phyloP scores from a whole-genome alignment of 2,888 invertebrate species.

The Tenthredo mesomela region DNA sequence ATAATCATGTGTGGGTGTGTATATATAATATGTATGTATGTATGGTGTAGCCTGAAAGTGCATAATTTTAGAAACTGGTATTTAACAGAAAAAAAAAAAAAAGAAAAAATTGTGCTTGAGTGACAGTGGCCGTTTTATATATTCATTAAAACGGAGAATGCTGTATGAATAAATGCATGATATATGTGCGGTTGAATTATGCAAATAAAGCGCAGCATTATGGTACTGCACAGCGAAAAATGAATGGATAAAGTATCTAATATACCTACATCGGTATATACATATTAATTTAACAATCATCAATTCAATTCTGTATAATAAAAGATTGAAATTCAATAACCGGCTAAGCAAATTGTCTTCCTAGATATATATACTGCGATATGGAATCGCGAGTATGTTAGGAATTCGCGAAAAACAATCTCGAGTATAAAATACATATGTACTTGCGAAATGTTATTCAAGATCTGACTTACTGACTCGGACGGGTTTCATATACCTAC shows the following conservation, averaged over 20 bases:
- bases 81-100: too few species aligned
- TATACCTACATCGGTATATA: not conserved
- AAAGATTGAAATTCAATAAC: not conserved
- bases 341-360: slow-evolving; percentile 19
- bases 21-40: not conserved
- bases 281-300: not conserved
- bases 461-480: not conserved
- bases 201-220: not conserved
- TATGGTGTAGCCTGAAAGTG: not conserved
- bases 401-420: slow-evolving; percentile 24
- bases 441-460: not conserved
- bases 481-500: not conserved
- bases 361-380: not conserved
- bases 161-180: not conserved
- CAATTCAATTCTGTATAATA: not conserved
- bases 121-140: slow-evolving; percentile 11
- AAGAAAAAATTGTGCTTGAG: not conserved
- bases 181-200: not conserved
- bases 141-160: slow-evolving; percentile 21
- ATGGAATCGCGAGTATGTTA: not conserved
- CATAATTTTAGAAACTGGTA: slow-evolving; percentile 12
- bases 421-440: not conserved
- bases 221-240: not conserved
- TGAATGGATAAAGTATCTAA: not conserved
- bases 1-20: not conserved